Evolutionary conservation across 2,113 vertebrate genomes (phyloP).

Genomic region (Myrmecophaga tridactyla): DNA sequence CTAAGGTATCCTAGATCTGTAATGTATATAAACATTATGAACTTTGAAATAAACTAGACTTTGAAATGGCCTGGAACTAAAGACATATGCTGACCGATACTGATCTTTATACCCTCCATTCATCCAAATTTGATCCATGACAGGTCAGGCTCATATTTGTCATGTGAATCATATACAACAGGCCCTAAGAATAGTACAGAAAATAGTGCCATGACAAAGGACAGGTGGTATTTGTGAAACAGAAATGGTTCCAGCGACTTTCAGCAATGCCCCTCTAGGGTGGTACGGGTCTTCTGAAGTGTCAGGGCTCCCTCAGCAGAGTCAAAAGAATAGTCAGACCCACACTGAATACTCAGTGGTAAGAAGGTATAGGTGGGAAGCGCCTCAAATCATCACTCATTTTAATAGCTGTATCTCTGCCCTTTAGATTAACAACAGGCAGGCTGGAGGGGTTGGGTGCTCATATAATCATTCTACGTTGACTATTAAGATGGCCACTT

Average conservation of each 20-base stretch:
- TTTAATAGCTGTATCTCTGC: neutral
- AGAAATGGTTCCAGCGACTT: neutral
- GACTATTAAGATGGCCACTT: neutral
- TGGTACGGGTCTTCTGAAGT: neutral
- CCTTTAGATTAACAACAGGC: neutral
- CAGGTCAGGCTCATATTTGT: neutral
- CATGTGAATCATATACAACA: neutral
- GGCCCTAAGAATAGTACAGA: neutral
- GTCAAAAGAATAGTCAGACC: neutral
- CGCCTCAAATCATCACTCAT: neutral
- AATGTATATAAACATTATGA: neutral
- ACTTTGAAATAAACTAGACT: neutral
- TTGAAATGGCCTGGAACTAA: neutral
- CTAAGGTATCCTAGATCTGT: neutral
- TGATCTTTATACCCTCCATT: neutral
- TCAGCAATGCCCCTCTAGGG: neutral
- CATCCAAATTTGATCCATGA: neutral
- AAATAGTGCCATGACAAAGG: neutral
- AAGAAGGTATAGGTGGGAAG: neutral
- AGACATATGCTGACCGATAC: neutral
- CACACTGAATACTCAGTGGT: neutral
- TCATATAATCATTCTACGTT: neutral
- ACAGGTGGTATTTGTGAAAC: neutral
- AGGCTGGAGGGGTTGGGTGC: neutral
- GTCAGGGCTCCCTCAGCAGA: neutral